Base-by-base conservation (phyloP, 35 echinoderm and acorn worm genomes). In the Chiridota heheva region DNA sequence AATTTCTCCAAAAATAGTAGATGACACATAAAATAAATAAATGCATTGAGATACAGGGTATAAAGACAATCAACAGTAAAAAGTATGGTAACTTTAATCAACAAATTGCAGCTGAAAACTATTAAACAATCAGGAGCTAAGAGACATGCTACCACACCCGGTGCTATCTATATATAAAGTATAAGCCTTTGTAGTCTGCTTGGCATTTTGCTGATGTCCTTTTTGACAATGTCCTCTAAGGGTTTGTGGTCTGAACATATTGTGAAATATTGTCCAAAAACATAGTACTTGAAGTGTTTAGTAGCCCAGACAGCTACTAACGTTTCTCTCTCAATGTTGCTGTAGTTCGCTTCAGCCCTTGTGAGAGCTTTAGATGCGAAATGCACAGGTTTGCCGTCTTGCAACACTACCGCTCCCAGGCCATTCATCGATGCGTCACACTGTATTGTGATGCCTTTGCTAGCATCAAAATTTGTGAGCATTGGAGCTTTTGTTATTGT, bases 221-320 rank as follows among this genome's bases (percentile, higher is more conserved):
- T 74, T 35, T 74, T 74, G 4, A 43, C 70, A 46, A 74, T 74
- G 65, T 31, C 65, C 36, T 69, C 65, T 33, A 69, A n/a, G 20
- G 65, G 65, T 33, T 69, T 69, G 65, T 56, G 73, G 16, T 78
- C 51, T 2, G 30, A 33, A 56, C n/a, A 29, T 17, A 81, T 65
- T 42, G 39, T 66, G 57, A 67, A 65, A 20, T 44, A 44, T 40
- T 60, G 56, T 16, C 58, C 33, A 51, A 44, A 81, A 2, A 81
- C 60, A 48, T 81, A 63, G 58, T 81, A 67, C 37, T 81, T 63
- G 71, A 47, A 65, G 39, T 67, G 39, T 63, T 81, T 65, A 3
- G 60, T 67, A 35, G 58, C 57, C 78, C 78, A 81, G 20, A 81
- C 57, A 37, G 58, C 57, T 26, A 36, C 78, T 24, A 65, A 44